Conservation (phyloP, 2,888 invertebrate genomes). For the Trichopria drosophilae region DNA sequence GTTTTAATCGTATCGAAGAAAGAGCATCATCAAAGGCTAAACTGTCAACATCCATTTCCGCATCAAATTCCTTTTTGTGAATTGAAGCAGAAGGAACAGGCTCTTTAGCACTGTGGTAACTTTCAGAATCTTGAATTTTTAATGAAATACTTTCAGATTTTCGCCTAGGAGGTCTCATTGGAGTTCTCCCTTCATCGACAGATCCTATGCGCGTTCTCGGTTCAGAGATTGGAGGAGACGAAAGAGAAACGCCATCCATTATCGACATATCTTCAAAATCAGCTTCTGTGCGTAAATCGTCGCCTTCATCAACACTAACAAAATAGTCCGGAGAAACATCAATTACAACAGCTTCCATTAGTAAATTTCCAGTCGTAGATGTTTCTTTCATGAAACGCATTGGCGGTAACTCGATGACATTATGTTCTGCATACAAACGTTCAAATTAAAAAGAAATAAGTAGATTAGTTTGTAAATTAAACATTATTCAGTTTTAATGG, state of each 20-base stretch:
- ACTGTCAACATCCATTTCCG: slow-evolving; percentile 44
- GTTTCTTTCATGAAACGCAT: slow-evolving; percentile 87
- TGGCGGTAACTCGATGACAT: slow-evolving; percentile 83
- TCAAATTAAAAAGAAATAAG: slow-evolving; percentile 7
- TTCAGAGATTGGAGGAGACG: slow-evolving; percentile 37
- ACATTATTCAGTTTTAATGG: slow-evolving; percentile 6
- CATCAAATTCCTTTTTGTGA: slow-evolving; percentile 39
- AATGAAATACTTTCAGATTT: slow-evolving; percentile 64
- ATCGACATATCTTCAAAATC: slow-evolving; percentile 85
- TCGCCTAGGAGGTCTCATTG: slow-evolving; percentile 66
- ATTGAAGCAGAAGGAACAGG: slow-evolving; percentile 37
- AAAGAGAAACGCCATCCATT: slow-evolving; percentile 65
- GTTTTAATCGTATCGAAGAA: slow-evolving; percentile 39
- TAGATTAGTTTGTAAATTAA: slow-evolving; percentile 7
- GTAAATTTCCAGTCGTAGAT: slow-evolving; percentile 80
- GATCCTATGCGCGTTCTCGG: slow-evolving; percentile 32
- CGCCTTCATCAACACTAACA: slow-evolving; percentile 76
- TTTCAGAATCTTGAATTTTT: slow-evolving; percentile 52
- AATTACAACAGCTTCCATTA: slow-evolving; percentile 90
- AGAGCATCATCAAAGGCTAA: slow-evolving; percentile 54
- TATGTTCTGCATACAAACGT: slow-evolving; percentile 69
- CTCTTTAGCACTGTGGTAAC: slow-evolving; percentile 53
- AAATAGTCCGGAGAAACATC: slow-evolving; percentile 87
- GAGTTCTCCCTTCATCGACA: slow-evolving; percentile 63
- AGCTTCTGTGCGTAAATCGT: slow-evolving; percentile 83